A percentile compares a stretch with the other conserved stretches of the same genome.
phyloP scores from a whole-genome alignment of 2,888 invertebrate genomes.

The Dascillus cervinus region DNA sequence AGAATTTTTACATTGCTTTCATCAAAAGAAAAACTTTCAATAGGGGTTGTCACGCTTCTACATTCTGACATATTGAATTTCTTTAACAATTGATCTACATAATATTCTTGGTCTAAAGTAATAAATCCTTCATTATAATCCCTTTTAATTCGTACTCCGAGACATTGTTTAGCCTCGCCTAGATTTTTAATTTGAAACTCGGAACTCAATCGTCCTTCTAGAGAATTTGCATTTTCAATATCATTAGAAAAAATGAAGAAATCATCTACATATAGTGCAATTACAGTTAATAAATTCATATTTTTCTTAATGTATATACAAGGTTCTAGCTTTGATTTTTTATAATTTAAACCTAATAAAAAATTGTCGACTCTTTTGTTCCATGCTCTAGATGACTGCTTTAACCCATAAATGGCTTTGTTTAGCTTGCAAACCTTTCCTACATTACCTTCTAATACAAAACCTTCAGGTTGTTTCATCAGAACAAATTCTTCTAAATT shows the following conservation, averaged over 20 bases:
- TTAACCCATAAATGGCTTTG: conserved; percentile 8
- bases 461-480: conserved; percentile 10
- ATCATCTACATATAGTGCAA: conserved; percentile 7
- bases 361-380: conserved; percentile 5
- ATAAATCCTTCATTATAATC: conserved; percentile 12
- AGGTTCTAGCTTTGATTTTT: conserved; percentile 7
- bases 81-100: conserved; percentile 14
- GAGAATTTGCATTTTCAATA: neutral
- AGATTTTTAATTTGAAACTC: conserved; percentile 22
- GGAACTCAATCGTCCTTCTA: conserved; percentile 13
- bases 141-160: conserved; percentile 18
- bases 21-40: conserved; percentile 10
- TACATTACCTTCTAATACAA: neutral
- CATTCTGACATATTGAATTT: conserved; percentile 20
- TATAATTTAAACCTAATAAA: conserved; percentile 7
- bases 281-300: conserved; percentile 2
- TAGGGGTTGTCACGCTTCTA: conserved; percentile 15
- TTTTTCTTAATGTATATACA: conserved; percentile 6
- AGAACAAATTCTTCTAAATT: conserved; percentile 14
- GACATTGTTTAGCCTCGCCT: conserved; percentile 15
- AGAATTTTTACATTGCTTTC: conserved; percentile 1
- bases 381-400: conserved; percentile 7
- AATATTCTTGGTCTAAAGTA: conserved; percentile 18
- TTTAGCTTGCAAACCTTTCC: conserved; percentile 7
- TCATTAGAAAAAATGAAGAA: conserved; percentile 9